Evolutionary conservation across 2,888 invertebrate genomes (phyloP), one percentile per base, ranked within the genome.

Genomic region (Exephanes ischioxanthus): DNA sequence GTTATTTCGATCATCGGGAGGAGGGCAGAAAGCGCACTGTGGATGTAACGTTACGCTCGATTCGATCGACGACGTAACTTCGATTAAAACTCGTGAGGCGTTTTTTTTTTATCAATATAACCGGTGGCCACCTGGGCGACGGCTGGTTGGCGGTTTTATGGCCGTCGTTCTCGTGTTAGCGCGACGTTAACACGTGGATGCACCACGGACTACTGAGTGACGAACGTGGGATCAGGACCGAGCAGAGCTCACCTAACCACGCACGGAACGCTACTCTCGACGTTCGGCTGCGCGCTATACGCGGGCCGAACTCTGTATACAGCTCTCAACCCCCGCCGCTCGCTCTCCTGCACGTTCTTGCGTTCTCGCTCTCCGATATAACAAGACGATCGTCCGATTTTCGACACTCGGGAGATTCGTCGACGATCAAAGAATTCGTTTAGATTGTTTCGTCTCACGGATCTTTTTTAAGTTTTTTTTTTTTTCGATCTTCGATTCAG

Each of bases 181-280:
- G 48, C 61, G 80, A 80, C 33, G 58, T n/a, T 41, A 14, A 67
- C 85, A 82, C 85, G 85, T 82, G 82, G 82, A 81, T 75, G 82
- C 79, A 72, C 76, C 82, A 78, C 82, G 85, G 79, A 61, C 79
- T 63, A 85, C 85, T 85, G 78, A 33, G 30, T 7, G 37, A 51
- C n/a, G 51, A 66, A 66, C 75, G 75, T 66, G 75, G 63, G 75
- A 75, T 75, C 45, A 48, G 45, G 45, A 51, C 51, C 51, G 75
- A 66, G 75, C 30, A 5, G 75, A 66, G 48, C 41, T 33, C 75
- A 45, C 48, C 63, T 63, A 6, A 63, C 51, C 75, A 19, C 19
- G 75, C 63, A 63, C 26, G 16, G 66, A 45, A 76, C 75, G 26
- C 22, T 45, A 45, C 45, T 14, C 45, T 5, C 45, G 68, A 22